Base-by-base conservation (phyloP, 1,140 invertebrate species). In the Lasaia peninsularis region DNA sequence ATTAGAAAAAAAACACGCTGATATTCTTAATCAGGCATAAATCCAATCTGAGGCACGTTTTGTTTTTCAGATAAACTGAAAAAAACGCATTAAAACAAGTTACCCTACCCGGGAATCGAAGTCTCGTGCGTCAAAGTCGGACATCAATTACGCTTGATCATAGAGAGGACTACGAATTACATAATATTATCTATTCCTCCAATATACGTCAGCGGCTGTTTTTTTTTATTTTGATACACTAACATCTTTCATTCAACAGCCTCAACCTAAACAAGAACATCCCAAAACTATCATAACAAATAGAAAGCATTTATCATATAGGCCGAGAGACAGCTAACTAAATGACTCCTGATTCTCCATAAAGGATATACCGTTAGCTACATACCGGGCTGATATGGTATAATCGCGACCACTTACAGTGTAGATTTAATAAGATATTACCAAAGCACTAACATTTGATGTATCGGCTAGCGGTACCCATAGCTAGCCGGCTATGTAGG, bases 391-490 rank as follows among this genome's bases (percentile, higher is more conserved):
- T 58, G 59, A 65, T 61, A 59, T 58, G 58, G 65, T 63, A 58
- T 78, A 78, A 80, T 82, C 74, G 68, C 67, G 62, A 75, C 69
- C 59, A 75, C 69, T 61, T 67, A 58, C 58, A 51, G 62, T 59
- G 69, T 62, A 63, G 62, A 59, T 75, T 66, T 80, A 80, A 79
- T 78, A 76, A 72, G 71, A 62, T 62, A 68, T 58, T 57, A 63
- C 60, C 58, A 56, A 72, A 72, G 75, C 64, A 71, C 77, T 82
- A 77, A 73, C 69, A 71, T 80, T 75, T 82, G 80, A 86, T 78
- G 80, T 75, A 83, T 83, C 66, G 74, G 60, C 68, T 83, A 83
- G 80, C 83, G 80, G 83, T 84, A 81, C 63, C 73, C 73, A 84
- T 82, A 72, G 65, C 62, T 66, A 72, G 63, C 52, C 33, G 50